Evolutionary conservation across 2,888 invertebrate genomes (phyloP).

Genomic region (Drosophila subsilvestris): DNA sequence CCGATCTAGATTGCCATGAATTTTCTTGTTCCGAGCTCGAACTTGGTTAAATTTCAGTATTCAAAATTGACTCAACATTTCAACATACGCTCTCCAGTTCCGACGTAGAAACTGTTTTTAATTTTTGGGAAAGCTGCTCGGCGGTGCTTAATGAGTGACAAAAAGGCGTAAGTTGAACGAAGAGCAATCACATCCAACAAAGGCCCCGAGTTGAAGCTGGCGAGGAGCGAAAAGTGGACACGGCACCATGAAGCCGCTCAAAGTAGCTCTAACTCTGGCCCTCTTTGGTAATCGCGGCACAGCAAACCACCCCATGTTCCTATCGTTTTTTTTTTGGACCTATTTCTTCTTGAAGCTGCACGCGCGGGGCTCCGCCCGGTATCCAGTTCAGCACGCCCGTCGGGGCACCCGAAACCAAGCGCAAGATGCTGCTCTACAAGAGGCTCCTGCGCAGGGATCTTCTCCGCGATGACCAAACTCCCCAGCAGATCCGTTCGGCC

Average conservation of each 20-base stretch:
- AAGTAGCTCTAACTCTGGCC: not conserved
- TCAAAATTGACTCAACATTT: constrained; percentile 24
- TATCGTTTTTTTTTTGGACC: not conserved
- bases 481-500: constrained; percentile 14
- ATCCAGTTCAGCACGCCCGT: constrained; percentile 60
- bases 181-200: not conserved
- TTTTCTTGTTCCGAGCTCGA: not conserved
- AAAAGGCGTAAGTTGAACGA: constrained; percentile 24
- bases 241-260: not conserved
- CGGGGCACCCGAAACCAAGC: constrained; percentile 49
- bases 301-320: not conserved
- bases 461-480: constrained; percentile 20
- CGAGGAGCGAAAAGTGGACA: too few relatives aligned
- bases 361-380: not conserved
- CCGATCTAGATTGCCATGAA: not conserved
- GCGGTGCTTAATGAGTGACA: constrained; percentile 7
- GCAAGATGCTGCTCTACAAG: constrained; percentile 61
- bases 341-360: constrained; percentile 4
- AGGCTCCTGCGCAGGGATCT: constrained; percentile 47
- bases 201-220: not conserved
- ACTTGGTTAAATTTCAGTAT: not conserved
- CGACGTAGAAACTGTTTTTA: not conserved
- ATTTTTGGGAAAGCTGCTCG: not conserved
- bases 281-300: not conserved
- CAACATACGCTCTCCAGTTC: constrained; percentile 17